Evolutionary conservation across 1,140 invertebrate genomes (phyloP).

Genomic region (Cydia pomonella): DNA sequence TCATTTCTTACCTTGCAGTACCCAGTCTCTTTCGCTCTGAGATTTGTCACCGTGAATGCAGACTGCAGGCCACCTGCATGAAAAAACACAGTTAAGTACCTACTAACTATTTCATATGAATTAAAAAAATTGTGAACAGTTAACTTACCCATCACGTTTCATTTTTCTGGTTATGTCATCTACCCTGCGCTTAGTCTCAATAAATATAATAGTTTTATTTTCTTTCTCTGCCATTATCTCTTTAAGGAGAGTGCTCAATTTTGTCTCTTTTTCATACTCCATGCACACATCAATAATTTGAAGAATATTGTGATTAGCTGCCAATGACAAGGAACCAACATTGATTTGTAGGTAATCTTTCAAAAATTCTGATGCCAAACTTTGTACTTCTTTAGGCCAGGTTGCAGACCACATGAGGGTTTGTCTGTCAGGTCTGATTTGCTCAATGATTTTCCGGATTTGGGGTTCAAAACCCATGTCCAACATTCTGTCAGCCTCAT

Average conservation of each 20-base stretch:
- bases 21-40: conserved; percentile 92
- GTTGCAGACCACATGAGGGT: conserved; percentile 96
- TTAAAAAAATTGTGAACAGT: background rate
- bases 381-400: conserved; percentile 95
- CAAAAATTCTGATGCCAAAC: conserved; percentile 93
- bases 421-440: conserved; percentile 90
- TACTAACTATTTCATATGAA: background rate
- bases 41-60: conserved; percentile 96
- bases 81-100: conserved; percentile 21
- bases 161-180: conserved; percentile 94
- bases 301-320: conserved; percentile 96
- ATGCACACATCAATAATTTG: conserved; percentile 95
- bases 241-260: conserved; percentile 88
- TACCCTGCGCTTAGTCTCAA: conserved; percentile 94
- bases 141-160: conserved; percentile 87
- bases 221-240: conserved; percentile 93
- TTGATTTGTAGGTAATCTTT: conserved; percentile 94
- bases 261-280: conserved; percentile 89
- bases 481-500: conserved; percentile 98
- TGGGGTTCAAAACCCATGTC: conserved; percentile 99
- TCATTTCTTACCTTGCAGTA: conserved; percentile 85
- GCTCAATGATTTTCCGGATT: conserved; percentile 97
- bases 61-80: conserved; percentile 86
- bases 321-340: conserved; percentile 91
- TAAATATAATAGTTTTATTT: conserved; percentile 95